phyloP scores from a whole-genome alignment of 2,113 vertebrate species.

The Halichoeres trimaculatus region DNA sequence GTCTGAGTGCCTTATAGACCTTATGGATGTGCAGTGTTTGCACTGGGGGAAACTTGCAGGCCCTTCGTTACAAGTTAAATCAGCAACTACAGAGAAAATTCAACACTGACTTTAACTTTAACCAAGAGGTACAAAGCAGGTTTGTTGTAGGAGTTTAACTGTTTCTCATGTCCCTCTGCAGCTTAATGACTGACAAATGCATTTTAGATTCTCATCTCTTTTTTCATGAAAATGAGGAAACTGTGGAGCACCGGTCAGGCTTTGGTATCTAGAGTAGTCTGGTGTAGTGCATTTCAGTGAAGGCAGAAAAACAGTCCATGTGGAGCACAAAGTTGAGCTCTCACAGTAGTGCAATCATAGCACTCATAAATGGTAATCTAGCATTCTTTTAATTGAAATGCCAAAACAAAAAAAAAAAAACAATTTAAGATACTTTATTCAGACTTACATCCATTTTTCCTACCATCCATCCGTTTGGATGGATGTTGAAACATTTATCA shows the following conservation, averaged over 20 bases:
- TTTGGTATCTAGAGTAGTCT: neutral
- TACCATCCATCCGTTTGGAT: too few relatives aligned
- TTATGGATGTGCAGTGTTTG: conserved; percentile 46
- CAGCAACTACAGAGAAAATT: neutral
- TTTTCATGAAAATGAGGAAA: neutral
- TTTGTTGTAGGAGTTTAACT: neutral
- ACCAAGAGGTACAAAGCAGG: neutral
- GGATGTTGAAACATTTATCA: too few relatives aligned
- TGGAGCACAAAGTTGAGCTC: too few relatives aligned
- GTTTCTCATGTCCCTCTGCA: neutral
- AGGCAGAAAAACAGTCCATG: too few relatives aligned
- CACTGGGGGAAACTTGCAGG: neutral
- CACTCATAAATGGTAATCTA: too few relatives aligned
- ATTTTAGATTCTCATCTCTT: neutral
- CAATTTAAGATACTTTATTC: too few relatives aligned
- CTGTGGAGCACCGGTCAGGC: too few relatives aligned
- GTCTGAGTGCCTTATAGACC: conserved; percentile 40
- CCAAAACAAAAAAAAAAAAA: too few relatives aligned
- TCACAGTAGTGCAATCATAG: too few relatives aligned
- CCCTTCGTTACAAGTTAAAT: conserved; percentile 15
- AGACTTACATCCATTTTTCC: too few relatives aligned
- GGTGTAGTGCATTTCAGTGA: too few relatives aligned
- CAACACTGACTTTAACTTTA: conserved; percentile 10
- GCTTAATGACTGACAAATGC: neutral
- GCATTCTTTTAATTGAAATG: too few relatives aligned